phyloP scores from a whole-genome alignment of 2,888 invertebrate species.

The Candidula unifasciata region DNA sequence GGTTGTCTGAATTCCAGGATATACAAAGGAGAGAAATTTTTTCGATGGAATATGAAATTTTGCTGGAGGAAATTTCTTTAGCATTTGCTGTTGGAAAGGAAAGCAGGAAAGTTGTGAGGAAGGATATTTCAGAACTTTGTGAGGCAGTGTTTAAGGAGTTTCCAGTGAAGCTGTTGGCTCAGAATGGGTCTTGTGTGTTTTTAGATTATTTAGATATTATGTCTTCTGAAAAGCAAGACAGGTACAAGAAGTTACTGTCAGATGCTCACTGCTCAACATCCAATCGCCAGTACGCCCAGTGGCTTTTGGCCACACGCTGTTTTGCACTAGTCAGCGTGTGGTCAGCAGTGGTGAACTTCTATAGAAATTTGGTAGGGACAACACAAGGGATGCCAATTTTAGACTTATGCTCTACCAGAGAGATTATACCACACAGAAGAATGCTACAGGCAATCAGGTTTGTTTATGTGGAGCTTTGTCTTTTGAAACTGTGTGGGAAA shows the following conservation, averaged over 20 bases:
- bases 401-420: conserved; percentile 42
- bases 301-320: conserved; percentile 74
- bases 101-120: conserved; percentile 64
- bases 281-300: conserved; percentile 75
- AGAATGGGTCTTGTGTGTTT: conserved; percentile 72
- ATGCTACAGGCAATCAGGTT: conserved; percentile 71
- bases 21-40: conserved; percentile 73
- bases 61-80: conserved; percentile 72
- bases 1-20: conserved; percentile 74
- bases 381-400: conserved; percentile 49
- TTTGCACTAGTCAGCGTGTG: conserved; percentile 76
- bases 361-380: conserved; percentile 63
- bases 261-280: conserved; percentile 75
- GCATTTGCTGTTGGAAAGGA: conserved; percentile 74
- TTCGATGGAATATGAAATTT: conserved; percentile 73
- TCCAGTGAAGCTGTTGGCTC: conserved; percentile 70
- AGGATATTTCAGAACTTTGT: conserved; percentile 69
- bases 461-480: conserved; percentile 32
- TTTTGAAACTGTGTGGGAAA: background rate
- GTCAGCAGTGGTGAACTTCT: conserved; percentile 75
- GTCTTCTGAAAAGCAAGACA: conserved; percentile 68
- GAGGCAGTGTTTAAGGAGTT: conserved; percentile 75
- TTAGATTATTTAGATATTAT: conserved; percentile 75
- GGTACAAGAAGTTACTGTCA: conserved; percentile 72
- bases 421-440: conserved; percentile 62